phyloP scores from a whole-genome alignment of 2,797 vertebrate species.

The Tapirus indicus region DNA sequence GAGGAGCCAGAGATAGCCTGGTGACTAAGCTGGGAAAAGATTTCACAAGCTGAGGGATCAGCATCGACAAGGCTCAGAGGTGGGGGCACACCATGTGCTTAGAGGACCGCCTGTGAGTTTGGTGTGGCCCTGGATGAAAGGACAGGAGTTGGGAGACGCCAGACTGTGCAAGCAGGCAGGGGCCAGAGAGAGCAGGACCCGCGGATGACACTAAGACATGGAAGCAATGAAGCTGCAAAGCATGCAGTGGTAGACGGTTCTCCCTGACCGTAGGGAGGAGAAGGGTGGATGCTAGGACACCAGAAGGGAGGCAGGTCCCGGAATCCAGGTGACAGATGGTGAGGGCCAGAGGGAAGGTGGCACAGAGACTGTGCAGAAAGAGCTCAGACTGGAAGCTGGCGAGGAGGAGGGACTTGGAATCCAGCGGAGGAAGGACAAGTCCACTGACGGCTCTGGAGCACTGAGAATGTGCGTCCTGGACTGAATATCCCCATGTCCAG shows the following conservation, averaged over 20 bases:
- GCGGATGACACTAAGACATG: too few species aligned
- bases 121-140: background rate
- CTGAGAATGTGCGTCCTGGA: rapidly evolving
- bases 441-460: background rate
- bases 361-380: background rate
- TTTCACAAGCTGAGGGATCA: background rate
- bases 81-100: too few species aligned
- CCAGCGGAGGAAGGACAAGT: background rate
- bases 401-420: background rate
- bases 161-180: background rate
- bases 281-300: too few species aligned
- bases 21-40: background rate
- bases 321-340: background rate
- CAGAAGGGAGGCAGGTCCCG: background rate
- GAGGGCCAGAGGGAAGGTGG: background rate
- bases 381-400: background rate
- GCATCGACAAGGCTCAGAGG: background rate
- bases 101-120: background rate
- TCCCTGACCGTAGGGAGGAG: background rate
- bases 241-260: background rate
- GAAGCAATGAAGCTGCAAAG: too few species aligned
- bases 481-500: too few species aligned
- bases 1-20: background rate
- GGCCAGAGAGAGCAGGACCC: background rate
- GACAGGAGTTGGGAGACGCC: background rate